A percentile compares a stretch with the other conserved stretches of the same genome.
phyloP scores from a whole-genome alignment of 2,113 vertebrate species.

The Labeo rohita region DNA sequence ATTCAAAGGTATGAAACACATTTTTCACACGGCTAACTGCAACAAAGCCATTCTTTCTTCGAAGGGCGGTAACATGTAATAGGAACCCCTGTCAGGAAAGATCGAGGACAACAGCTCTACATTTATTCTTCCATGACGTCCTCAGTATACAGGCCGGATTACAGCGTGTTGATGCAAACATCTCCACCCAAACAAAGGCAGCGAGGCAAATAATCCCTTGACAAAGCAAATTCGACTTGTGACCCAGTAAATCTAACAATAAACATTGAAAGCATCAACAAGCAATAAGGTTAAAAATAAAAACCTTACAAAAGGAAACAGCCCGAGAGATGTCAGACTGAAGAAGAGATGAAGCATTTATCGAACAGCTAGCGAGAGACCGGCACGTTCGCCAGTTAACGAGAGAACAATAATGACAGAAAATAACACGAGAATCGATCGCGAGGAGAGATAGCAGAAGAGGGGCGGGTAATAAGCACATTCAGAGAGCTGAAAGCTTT shows the following conservation, averaged over 20 bases:
- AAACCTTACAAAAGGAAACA: neutral
- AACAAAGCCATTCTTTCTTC: neutral
- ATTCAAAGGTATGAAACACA: neutral
- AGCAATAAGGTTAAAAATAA: neutral
- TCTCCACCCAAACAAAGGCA: constrained; percentile 45
- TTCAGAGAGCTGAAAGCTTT: constrained; percentile 11
- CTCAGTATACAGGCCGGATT: constrained; percentile 51
- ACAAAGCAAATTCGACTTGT: constrained; percentile 20
- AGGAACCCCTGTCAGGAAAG: neutral
- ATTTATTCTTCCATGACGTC: constrained; percentile 49
- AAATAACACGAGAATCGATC: neutral
- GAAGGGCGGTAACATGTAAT: neutral
- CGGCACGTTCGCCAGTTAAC: neutral
- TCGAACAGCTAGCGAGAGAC: neutral
- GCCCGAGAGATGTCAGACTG: neutral
- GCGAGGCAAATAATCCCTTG: neutral
- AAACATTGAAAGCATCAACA: neutral
- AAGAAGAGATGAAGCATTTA: neutral
- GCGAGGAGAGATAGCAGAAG: constrained; percentile 6
- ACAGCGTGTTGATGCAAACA: constrained; percentile 50
- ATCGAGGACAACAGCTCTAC: neutral
- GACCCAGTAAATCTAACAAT: neutral
- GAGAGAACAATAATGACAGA: neutral
- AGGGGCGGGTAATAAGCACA: constrained; percentile 1
- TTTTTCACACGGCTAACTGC: neutral